A percentile compares a stretch with the other conserved stretches of the same genome.
Conservation (phyloP, 2,888 invertebrate genomes). For the Mesorhabditis sp. region DNA sequence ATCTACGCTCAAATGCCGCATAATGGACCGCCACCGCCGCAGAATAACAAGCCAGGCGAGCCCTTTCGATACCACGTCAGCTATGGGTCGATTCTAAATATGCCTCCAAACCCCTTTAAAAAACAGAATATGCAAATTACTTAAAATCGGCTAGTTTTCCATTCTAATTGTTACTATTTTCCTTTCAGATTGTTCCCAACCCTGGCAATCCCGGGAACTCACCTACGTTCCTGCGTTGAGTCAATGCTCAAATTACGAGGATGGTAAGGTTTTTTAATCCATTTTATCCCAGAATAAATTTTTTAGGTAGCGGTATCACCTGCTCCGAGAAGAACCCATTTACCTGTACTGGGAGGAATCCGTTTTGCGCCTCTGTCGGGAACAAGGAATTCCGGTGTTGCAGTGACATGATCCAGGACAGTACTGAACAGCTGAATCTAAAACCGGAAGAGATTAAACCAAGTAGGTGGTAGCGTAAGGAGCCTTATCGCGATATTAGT, state of each 20-base stretch:
- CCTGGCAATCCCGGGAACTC: slow-evolving; percentile 44
- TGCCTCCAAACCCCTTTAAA: no score
- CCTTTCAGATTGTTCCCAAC: slow-evolving; percentile 35
- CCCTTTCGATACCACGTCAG: no score
- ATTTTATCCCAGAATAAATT: background rate
- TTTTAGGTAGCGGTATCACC: slow-evolving; percentile 29
- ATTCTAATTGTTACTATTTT: slow-evolving; percentile 9
- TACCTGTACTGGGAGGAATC: slow-evolving; percentile 46
- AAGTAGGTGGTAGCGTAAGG: slow-evolving; percentile 15
- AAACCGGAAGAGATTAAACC: slow-evolving; percentile 38
- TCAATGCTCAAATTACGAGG: slow-evolving; percentile 33
- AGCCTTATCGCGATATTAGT: background rate
- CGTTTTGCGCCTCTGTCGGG: slow-evolving; percentile 36
- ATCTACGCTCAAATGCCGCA: background rate
- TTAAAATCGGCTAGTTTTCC: no score
- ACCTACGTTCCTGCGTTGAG: slow-evolving; percentile 40
- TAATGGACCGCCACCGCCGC: background rate
- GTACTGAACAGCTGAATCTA: slow-evolving; percentile 28
- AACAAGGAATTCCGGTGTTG: slow-evolving; percentile 38
- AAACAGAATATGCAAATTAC: no score
- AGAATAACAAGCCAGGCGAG: background rate
- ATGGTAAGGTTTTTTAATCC: slow-evolving; percentile 19
- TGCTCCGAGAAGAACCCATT: slow-evolving; percentile 36
- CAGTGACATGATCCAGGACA: slow-evolving; percentile 44
- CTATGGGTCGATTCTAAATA: no score